These are phyloP conservation scores for Ceriagrion tenellum DNA, from an alignment of 2,888 invertebrate species.

Conservation along the genomic window DNA sequence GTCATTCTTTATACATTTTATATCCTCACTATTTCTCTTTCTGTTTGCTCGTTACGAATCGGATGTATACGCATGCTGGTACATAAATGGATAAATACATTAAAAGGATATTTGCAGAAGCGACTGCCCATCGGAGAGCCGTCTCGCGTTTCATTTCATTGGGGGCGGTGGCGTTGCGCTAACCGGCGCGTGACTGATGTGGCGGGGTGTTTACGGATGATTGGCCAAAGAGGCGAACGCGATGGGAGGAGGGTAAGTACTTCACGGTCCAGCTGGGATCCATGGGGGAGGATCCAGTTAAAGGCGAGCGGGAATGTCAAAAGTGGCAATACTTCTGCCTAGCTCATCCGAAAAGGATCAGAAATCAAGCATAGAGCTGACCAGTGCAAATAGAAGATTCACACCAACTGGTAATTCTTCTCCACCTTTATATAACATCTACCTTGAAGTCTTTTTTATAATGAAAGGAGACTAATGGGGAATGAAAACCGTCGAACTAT, in stretches of 20 bases:
- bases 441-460: too few relatives aligned
- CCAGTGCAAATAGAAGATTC: too few relatives aligned
- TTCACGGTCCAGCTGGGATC: neutral
- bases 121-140: neutral
- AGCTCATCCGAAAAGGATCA: neutral
- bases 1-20: too few relatives aligned
- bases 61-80: neutral
- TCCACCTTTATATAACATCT: too few relatives aligned
- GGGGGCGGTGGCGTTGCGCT: neutral
- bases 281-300: neutral
- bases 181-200: conserved; percentile 7
- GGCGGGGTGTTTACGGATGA: neutral
- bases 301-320: neutral
- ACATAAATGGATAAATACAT: neutral
- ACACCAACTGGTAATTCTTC: too few relatives aligned
- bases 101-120: neutral
- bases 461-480: too few relatives aligned
- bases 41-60: neutral
- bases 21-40: too few relatives aligned
- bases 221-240: neutral
- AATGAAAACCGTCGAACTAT: too few relatives aligned
- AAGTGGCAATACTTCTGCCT: neutral
- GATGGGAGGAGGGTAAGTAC: neutral
- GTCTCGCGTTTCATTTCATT: neutral
- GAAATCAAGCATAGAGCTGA: neutral